Evolutionary conservation across 2,113 vertebrate species (phyloP).

Genomic region (Centropus unirufus): DNA sequence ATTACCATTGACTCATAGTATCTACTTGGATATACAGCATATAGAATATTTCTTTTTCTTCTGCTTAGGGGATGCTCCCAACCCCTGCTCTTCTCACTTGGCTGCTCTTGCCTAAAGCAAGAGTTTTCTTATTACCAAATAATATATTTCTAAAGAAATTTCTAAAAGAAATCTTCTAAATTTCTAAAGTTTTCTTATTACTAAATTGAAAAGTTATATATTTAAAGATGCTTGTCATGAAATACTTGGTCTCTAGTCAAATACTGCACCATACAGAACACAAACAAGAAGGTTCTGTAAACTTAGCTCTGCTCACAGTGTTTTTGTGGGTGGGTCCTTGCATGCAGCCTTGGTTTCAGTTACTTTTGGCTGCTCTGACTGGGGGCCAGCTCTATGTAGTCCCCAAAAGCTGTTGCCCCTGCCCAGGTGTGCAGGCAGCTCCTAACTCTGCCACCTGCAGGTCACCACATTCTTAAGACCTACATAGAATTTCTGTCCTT

Average conservation of each 20-base stretch:
- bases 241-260: not conserved
- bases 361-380: not conserved
- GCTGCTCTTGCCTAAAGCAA: not conserved
- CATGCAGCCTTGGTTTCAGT: not conserved
- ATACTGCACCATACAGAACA: not conserved
- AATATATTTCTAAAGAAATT: too few species aligned
- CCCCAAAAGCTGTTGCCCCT: not conserved
- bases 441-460: not conserved
- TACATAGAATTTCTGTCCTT: not conserved
- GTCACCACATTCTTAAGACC: not conserved
- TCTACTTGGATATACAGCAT: not conserved
- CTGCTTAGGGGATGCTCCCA: not conserved
- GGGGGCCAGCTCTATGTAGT: not conserved
- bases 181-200: not conserved
- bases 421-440: not conserved
- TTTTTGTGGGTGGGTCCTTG: not conserved
- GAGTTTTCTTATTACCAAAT: not conserved
- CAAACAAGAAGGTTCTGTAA: not conserved
- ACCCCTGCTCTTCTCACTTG: not conserved
- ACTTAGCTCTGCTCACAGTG: not conserved
- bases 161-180: too few species aligned
- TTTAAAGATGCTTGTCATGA: not conserved
- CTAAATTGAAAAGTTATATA: not conserved
- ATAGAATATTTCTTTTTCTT: not conserved
- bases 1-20: conserved; percentile 22